Evolutionary conservation across 2,888 invertebrate genomes (phyloP), one percentile per base, ranked within the genome.

Genomic region (Stramonita haemastoma): DNA sequence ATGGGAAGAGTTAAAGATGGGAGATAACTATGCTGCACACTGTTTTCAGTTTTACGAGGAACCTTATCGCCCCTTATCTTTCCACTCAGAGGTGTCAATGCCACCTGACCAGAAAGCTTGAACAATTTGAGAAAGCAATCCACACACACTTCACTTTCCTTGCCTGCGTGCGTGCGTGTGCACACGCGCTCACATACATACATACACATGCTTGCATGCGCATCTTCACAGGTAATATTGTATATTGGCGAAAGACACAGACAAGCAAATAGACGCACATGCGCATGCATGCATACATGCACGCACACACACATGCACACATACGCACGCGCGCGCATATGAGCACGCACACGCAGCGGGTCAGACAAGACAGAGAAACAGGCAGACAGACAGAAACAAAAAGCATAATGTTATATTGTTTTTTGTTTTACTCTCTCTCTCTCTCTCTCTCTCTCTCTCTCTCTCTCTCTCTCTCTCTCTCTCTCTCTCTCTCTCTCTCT

Each of bases 401-500:
- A 8, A 46, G 46, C 73, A 26, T 26, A 73, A 15, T 26, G n/a
- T n/a, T n/a, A n/a, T n/a, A n/a, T n/a, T n/a, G n/a, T n/a, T n/a
- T n/a, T n/a, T n/a, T n/a, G n/a, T n/a, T 73, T n/a, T 26, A 19
- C 6, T 26, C 22, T 19, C 79, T 79, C 79, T 79, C 32, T 79
- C 79, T 79, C 34, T 79, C 79, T 79, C 32, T 79, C 79, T 79
- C 32, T 79, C 79, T 79, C 32, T 79, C 79, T 79, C 32, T 79
- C 79, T 85, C 56, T 85, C 85, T 85, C 29, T 60, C 60, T 60
- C 29, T 85, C 60, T 85, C 56, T 85, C 85, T 79, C 32, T 79
- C 79, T 79, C 32, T 79, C 79, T 70, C 36, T 79, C 60, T 83
- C 46, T 56, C 34, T 81, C 26, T 88, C 83, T 5, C 46, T 81